Base-by-base conservation (phyloP, 2,113 vertebrate genomes). In the Macquaria australasica region DNA sequence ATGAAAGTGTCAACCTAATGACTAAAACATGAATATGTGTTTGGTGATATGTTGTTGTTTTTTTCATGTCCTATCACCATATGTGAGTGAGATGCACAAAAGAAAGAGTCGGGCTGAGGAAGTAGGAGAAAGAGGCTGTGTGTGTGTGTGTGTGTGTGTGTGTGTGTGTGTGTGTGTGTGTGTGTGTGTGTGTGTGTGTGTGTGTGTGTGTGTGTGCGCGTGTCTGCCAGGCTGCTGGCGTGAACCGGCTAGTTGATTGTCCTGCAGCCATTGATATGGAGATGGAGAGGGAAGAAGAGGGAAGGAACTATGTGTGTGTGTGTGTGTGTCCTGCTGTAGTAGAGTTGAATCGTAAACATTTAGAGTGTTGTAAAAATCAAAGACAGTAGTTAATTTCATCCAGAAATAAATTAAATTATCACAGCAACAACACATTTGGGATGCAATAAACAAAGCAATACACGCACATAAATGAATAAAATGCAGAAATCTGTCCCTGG, bases 181-280 rank as follows among this genome's bases (percentile, higher is more conserved):
- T 37, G 21, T 9, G 21, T 63, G 37, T 71, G 67, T 68, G 48
- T 70, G 79, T 79, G 67, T 63, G 62, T 81, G 71, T 56, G 50
- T 83, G 75, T 70, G 60, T 79, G 58, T 14, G 79, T 67, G 60
- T 39, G 31, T 69, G 58, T 25, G 7, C 55, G 50, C 34, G 4
- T 67, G 73, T 25, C 9, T 37, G 45, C 56, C 76, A 56, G 73
- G 39, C 60, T 82, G 70, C 43, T 73, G 73, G 83, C 88, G 87
- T 86, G 83, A 88, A 77, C 76, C 67, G 55, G 62, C 41, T 55
- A 55, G 10, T 31, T 83, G 75, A 92, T 88, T 90, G 88, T 87
- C 79, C 85, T 69, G 79, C 67, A 77, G 69, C 81, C 72, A 91
- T 91, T 93, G 84, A 90, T 87, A 92, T 88, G 90, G 87, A 89